Evolutionary conservation across 2,113 vertebrate genomes (phyloP), one percentile per base, ranked within the genome.

Genomic region (Rhipidura dahli): DNA sequence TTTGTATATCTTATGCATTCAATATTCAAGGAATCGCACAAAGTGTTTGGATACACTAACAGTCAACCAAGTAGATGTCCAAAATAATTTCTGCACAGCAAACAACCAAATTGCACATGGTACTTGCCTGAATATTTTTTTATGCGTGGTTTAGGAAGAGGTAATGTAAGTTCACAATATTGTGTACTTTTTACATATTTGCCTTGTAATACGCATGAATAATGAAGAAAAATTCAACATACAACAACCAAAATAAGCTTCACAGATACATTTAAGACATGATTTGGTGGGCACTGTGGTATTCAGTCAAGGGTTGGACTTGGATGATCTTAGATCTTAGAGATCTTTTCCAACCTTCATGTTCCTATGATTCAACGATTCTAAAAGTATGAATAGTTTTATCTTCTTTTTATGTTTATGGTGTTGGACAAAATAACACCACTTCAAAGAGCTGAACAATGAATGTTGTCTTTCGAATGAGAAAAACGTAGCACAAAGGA

Each of bases 161-260:
- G 11, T 33, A 64, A 49, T 27, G 3, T 54, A 60, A 31, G 7
- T 80, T 92, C 50, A 82, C 21, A 40, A 12, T 33, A 40, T 22
- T 24, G 9, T 35, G 31, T 9, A 50, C 3, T 26, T 64, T 45
- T 68, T 44, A 72, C 9, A 27, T 84, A 44, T 78, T 90, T 90
- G 13, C 24, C 9, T 66, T 65, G 14, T 21, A 82, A 40, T 73
- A 33, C 1, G 1, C 26, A 53, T 68, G 24, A 20, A n/a, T 61
- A 82, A 63, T 70, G 82, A 53, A 22, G 28, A 30, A 90, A 88
- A 70, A 45, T 47, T 72, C 18, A 44, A 39, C 7, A 7, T 30
- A 19, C 0, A 0, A 35, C 53, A 31, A 20, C 35, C 5, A n/a
- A 84, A 90, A 35, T 66, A 53, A 63, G n/a, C 6, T 33, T 78